Conservation (phyloP, 1,140 invertebrate species). For the Leptoteleia sp. region DNA sequence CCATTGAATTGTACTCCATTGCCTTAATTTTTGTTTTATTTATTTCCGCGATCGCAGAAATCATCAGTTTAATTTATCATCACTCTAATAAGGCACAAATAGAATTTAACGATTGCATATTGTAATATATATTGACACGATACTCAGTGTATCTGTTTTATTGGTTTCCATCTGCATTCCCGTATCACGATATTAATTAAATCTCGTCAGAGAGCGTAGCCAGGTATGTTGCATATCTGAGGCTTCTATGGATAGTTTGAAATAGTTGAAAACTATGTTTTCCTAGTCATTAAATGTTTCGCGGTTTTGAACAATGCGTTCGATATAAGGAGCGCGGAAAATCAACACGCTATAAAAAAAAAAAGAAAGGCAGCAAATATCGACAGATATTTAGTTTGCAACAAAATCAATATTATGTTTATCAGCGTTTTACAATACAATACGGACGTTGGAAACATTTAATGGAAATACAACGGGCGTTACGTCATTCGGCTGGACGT, state of each 20-base stretch:
- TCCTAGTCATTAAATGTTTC: slow-evolving; percentile 69
- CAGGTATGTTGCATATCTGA: slow-evolving; percentile 58
- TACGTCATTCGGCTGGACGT: slow-evolving; percentile 1
- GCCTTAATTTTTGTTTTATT: too few species aligned
- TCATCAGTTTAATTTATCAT: slow-evolving; percentile 17
- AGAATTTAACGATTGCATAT: slow-evolving; percentile 27
- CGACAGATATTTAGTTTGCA: slow-evolving; percentile 36
- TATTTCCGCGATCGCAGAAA: too few species aligned
- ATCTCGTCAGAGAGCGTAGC: slow-evolving; percentile 60
- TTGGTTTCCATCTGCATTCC: slow-evolving; percentile 49
- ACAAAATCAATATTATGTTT: slow-evolving; percentile 51
- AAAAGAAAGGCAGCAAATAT: slow-evolving; percentile 33
- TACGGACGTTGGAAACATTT: slow-evolving; percentile 8
- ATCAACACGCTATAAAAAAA: slow-evolving; percentile 37
- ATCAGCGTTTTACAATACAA: slow-evolving; percentile 18
- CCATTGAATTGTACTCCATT: too few species aligned
- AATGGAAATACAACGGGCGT: slow-evolving; percentile 14
- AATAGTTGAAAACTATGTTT: slow-evolving; percentile 71
- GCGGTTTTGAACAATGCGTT: slow-evolving; percentile 64
- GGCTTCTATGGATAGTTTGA: slow-evolving; percentile 76
- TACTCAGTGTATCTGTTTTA: slow-evolving; percentile 39
- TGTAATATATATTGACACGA: slow-evolving; percentile 34
- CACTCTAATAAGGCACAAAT: slow-evolving; percentile 6
- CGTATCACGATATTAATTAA: slow-evolving; percentile 75
- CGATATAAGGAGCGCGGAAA: slow-evolving; percentile 43